Percentiles rank a stretch among this genome's conserved stretches.
Evolutionary conservation across 2,888 invertebrate genomes (phyloP).

Genomic region (Cremastobaeus sp.): DNA sequence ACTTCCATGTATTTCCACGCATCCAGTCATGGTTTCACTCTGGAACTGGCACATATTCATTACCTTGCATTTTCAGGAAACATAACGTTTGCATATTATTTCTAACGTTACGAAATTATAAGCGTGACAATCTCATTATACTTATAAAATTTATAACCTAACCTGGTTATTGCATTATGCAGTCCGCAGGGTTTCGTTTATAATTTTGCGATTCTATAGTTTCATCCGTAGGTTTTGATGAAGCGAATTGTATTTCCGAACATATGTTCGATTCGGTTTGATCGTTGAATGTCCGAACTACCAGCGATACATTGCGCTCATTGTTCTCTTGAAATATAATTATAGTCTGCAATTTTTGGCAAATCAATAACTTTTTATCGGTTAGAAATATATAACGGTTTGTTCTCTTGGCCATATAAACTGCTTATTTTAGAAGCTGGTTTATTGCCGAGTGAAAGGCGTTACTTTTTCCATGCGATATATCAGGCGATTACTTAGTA

Average conservation of each 20-base stretch:
- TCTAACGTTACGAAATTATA: conserved; percentile 55
- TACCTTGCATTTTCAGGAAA: conserved; percentile 55
- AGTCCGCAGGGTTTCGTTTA: conserved; percentile 39
- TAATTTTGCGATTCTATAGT: conserved; percentile 25
- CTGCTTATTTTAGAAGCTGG: no score
- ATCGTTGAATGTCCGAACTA: no score
- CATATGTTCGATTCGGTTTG: conserved; percentile 9
- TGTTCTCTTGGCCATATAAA: no score
- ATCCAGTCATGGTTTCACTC: conserved; percentile 46
- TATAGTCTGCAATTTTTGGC: no score
- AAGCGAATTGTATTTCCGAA: conserved; percentile 10
- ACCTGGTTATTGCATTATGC: conserved; percentile 43
- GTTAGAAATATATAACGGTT: no score
- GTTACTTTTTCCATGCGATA: no score
- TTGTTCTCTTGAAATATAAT: no score
- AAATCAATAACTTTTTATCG: no score
- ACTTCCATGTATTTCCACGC: conserved; percentile 50
- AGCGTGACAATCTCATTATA: conserved; percentile 59
- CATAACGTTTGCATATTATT: conserved; percentile 56
- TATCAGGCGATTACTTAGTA: no score
- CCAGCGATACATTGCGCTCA: no score
- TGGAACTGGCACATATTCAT: conserved; percentile 58
- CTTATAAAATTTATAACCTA: conserved; percentile 45
- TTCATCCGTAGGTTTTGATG: conserved; percentile 22
- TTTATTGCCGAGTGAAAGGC: no score